phyloP scores from a whole-genome alignment of 2,797 vertebrate genomes.

The Galagoides demidoff region DNA sequence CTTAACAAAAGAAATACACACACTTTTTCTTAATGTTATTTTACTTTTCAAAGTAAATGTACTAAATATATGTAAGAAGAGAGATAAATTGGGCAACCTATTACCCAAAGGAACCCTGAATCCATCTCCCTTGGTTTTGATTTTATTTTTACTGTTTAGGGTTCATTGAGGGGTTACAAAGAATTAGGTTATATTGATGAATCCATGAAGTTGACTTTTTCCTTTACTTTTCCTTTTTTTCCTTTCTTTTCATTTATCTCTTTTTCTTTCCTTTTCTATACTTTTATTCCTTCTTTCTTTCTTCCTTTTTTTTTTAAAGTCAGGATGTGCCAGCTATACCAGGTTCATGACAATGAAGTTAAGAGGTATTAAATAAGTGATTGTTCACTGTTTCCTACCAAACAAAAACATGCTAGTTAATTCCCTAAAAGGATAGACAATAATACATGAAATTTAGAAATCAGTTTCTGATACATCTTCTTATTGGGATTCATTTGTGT shows the following conservation, averaged over 20 bases:
- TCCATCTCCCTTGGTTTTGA: no score
- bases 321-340: not conserved
- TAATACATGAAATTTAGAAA: not conserved
- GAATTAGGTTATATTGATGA: not conserved
- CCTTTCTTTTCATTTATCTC: fast-evolving
- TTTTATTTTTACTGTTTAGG: no score
- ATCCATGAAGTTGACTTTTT: not conserved
- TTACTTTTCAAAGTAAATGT: not conserved
- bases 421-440: not conserved
- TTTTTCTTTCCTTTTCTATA: not conserved
- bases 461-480: not conserved
- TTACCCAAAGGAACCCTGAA: not conserved
- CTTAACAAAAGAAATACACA: not conserved
- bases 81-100: not conserved
- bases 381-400: not conserved
- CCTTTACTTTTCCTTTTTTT: not conserved
- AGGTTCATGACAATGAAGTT: not conserved
- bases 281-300: not conserved
- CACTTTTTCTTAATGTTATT: not conserved
- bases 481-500: not conserved
- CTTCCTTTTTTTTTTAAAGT: not conserved
- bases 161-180: no score
- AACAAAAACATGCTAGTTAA: not conserved
- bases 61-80: not conserved
- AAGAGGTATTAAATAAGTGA: not conserved